Conservation (phyloP, 2,888 invertebrate species). For the Ormyrus pomaceus region DNA sequence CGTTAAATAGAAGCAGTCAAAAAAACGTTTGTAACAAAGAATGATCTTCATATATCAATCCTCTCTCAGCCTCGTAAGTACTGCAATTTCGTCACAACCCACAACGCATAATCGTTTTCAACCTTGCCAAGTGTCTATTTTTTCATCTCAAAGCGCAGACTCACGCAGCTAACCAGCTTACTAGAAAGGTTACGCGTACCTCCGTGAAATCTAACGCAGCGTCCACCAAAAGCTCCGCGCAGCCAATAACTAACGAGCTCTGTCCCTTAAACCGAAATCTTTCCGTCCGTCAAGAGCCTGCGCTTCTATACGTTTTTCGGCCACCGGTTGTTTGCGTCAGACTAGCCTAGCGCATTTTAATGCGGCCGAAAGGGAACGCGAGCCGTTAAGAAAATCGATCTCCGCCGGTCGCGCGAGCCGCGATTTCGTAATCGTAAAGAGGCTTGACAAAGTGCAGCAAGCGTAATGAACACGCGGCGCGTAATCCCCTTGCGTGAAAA, state of each 20-base stretch:
- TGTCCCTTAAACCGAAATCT: too few relatives aligned
- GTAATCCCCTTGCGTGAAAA: slow-evolving; percentile 38
- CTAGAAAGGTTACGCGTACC: slow-evolving; percentile 6
- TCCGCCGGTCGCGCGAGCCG: background rate
- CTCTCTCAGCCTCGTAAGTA: too few relatives aligned
- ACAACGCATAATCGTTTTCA: background rate
- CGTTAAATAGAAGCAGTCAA: too few relatives aligned
- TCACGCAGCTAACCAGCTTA: slow-evolving; percentile 3
- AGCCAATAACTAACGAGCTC: too few relatives aligned
- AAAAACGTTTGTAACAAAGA: too few relatives aligned
- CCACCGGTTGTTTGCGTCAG: too few relatives aligned
- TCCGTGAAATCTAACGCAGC: too few relatives aligned
- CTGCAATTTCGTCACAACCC: slow-evolving; percentile 20
- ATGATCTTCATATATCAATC: too few relatives aligned
- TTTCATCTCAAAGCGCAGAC: slow-evolving; percentile 13
- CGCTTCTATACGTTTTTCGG: slow-evolving; percentile 1
- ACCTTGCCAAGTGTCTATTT: slow-evolving; percentile 15
- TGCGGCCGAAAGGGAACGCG: background rate
- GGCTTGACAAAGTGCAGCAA: slow-evolving; percentile 32
- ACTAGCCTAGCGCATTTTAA: too few relatives aligned
- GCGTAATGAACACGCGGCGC: background rate
- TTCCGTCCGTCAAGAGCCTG: too few relatives aligned
- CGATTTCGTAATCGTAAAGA: slow-evolving; percentile 46
- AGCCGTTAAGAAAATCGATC: slow-evolving; percentile 34
- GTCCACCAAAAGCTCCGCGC: too few relatives aligned